Percentiles rank a stretch among this genome's conserved stretches.
Evolutionary conservation across 1,140 invertebrate genomes (phyloP).

Genomic region (Tetramorium simillimum): DNA sequence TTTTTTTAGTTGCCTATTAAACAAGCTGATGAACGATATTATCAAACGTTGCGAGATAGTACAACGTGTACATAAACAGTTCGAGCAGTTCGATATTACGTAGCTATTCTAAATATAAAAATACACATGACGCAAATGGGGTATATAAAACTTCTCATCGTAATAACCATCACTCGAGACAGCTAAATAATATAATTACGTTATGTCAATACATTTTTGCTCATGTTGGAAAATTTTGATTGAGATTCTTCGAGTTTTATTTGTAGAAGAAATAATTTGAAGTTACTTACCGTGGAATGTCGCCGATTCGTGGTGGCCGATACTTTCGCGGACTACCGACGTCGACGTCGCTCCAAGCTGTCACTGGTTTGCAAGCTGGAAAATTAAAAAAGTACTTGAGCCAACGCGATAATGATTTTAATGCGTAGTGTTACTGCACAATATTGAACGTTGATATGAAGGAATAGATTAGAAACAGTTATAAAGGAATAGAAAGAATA

Average conservation of each 20-base stretch:
- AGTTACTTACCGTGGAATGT: slow-evolving; percentile 79
- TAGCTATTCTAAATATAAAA: not conserved
- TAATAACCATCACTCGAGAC: not conserved
- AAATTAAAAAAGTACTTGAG: slow-evolving; percentile 49
- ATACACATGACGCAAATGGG: not conserved
- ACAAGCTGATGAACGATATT: not conserved
- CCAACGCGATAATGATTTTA: not conserved
- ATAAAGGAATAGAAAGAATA: no score
- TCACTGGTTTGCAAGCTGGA: slow-evolving; percentile 73
- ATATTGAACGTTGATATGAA: not conserved
- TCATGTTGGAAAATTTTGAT: not conserved
- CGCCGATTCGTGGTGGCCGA: slow-evolving; percentile 79
- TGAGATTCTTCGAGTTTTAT: not conserved
- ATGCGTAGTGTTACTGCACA: not conserved
- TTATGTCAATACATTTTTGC: not conserved
- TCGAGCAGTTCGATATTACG: not conserved
- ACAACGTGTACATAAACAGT: not conserved
- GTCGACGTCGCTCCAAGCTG: slow-evolving; percentile 73
- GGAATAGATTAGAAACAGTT: no score
- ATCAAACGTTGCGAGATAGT: not conserved
- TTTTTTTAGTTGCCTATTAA: slow-evolving; percentile 39
- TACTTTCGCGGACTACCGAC: slow-evolving; percentile 74
- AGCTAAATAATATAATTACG: not conserved
- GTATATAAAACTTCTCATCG: not conserved
- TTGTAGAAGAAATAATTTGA: not conserved